Conservation (phyloP, 2,888 invertebrate species). For the Lysandra bellargus region DNA sequence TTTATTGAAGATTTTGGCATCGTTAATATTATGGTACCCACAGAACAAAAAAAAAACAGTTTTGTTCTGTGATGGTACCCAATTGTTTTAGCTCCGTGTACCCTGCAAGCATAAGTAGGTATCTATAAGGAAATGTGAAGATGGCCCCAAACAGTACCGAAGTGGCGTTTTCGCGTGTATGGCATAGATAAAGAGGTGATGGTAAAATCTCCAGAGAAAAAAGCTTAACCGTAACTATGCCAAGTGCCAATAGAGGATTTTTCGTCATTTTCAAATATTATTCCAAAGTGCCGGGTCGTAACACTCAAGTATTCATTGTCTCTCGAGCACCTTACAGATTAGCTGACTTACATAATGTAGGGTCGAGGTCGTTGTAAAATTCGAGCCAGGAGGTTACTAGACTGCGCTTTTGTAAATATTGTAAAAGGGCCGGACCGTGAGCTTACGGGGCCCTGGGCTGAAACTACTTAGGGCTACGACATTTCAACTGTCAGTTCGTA, state of each 20-base stretch:
- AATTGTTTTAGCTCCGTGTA: too few relatives aligned
- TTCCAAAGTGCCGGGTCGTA: background rate
- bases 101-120: too few relatives aligned
- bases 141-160: too few relatives aligned
- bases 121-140: too few relatives aligned
- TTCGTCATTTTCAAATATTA: background rate
- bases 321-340: background rate
- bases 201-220: background rate
- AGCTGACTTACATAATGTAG: conserved; percentile 13
- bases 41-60: too few relatives aligned
- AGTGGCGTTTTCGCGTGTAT: too few relatives aligned
- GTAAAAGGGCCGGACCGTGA: too few relatives aligned
- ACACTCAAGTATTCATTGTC: conserved; percentile 6
- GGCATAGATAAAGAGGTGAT: background rate
- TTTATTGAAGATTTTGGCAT: background rate
- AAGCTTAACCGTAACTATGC: background rate
- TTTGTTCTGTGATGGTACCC: too few relatives aligned
- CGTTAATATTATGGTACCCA: background rate
- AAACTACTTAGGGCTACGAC: too few relatives aligned
- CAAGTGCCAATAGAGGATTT: background rate
- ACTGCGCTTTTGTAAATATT: background rate
- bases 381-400: background rate
- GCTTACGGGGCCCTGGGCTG: too few relatives aligned
- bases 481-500: too few relatives aligned
- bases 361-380: background rate